Conservation (phyloP, 2,888 invertebrate genomes). For the Endotricha flammealis region DNA sequence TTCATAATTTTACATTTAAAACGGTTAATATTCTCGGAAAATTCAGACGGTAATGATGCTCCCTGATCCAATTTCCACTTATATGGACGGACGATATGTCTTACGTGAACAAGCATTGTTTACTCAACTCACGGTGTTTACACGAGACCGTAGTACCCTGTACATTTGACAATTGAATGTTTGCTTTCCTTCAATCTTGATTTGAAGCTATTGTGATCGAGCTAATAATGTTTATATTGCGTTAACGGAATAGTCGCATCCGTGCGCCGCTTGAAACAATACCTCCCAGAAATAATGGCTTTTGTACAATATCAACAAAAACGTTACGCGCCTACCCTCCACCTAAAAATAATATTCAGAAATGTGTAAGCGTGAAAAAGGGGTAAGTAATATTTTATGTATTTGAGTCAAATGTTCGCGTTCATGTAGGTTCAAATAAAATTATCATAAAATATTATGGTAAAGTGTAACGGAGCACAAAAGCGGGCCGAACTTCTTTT, state of each 20-base stretch:
- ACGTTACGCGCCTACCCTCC: background rate
- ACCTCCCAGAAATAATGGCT: constrained; percentile 7
- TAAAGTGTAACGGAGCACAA: constrained; percentile 52
- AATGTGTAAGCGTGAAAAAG: constrained; percentile 8
- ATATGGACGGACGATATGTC: constrained; percentile 10
- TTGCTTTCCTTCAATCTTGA: constrained; percentile 46
- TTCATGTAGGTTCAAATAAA: constrained; percentile 54
- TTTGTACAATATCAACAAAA: constrained; percentile 1
- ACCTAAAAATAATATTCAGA: constrained; percentile 5
- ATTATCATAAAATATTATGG: constrained; percentile 63
- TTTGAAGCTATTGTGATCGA: constrained; percentile 48
- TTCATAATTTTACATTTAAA: background rate
- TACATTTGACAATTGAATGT: constrained; percentile 56
- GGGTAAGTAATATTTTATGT: constrained; percentile 15
- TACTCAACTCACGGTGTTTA: constrained; percentile 34
- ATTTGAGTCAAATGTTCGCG: constrained; percentile 25
- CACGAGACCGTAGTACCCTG: constrained; percentile 23
- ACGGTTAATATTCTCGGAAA: background rate
- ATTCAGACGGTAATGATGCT: background rate
- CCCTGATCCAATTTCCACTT: constrained; percentile 11
- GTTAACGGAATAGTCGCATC: constrained; percentile 32
- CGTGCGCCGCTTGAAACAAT: constrained; percentile 22
- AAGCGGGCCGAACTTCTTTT: constrained; percentile 53
- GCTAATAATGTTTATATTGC: constrained; percentile 46
- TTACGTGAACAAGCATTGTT: constrained; percentile 24